phyloP scores from a whole-genome alignment of 2,113 vertebrate genomes.

The Aleadryas rufinucha region DNA sequence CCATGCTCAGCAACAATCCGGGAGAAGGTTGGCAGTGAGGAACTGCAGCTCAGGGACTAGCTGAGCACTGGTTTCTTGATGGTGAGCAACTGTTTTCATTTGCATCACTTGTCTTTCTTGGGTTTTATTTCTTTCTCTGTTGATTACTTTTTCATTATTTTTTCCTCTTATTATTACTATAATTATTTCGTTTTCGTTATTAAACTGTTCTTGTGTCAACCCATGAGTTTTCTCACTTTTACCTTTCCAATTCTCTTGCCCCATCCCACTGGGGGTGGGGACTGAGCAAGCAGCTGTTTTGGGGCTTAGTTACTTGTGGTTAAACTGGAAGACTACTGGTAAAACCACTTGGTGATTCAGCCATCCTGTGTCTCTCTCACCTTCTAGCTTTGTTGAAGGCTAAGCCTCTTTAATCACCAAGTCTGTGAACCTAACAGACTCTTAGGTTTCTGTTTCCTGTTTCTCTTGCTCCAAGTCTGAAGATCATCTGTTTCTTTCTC shows the following conservation, averaged over 20 bases:
- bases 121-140: background rate
- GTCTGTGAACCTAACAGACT: background rate
- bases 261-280: background rate
- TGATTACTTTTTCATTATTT: background rate
- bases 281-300: rapidly evolving
- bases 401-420: background rate
- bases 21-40: background rate
- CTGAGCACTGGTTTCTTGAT: background rate
- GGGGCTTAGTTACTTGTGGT: background rate
- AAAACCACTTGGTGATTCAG: background rate
- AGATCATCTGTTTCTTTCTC: background rate
- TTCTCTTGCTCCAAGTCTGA: background rate
- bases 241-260: background rate
- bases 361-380: background rate
- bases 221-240: background rate
- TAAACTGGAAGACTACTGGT: background rate
- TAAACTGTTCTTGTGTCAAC: background rate
- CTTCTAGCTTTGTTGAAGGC: background rate
- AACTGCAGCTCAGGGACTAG: background rate
- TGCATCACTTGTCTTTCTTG: background rate
- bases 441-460: background rate
- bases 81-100: background rate
- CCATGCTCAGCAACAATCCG: background rate
- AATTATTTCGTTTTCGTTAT: background rate
- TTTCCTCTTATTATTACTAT: background rate